phyloP scores from a whole-genome alignment of 2,888 invertebrate species.

The Caenorhabditis sp. region DNA sequence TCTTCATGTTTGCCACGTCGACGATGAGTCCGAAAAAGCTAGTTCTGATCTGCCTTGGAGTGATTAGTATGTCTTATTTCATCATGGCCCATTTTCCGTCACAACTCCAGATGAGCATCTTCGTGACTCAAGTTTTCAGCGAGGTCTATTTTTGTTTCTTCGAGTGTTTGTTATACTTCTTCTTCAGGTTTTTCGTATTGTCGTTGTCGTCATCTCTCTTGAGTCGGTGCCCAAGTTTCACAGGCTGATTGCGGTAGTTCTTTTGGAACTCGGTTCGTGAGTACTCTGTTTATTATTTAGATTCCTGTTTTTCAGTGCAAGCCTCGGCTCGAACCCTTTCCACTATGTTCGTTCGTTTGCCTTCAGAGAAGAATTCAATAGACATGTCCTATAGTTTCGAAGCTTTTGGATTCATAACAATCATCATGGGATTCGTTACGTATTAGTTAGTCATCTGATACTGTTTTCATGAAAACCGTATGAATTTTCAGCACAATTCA shows the following conservation, averaged over 20 bases:
- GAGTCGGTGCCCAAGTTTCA: constrained; percentile 53
- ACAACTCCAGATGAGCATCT: constrained; percentile 42
- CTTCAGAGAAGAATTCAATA: constrained; percentile 23
- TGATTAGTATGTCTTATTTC: constrained; percentile 24
- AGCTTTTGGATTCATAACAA: constrained; percentile 31
- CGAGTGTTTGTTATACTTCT: too few species aligned
- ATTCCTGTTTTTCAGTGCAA: constrained; percentile 6
- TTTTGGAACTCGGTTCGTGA: constrained; percentile 26
- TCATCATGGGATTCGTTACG: constrained; percentile 18
- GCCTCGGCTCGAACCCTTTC: neutral
- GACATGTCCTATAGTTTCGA: constrained; percentile 33
- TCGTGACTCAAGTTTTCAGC: constrained; percentile 27
- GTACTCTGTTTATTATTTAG: too few species aligned
- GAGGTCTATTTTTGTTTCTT: too few species aligned
- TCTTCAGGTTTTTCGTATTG: constrained; percentile 36
- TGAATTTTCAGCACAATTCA: constrained; percentile 47
- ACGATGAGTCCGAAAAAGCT: constrained; percentile 30
- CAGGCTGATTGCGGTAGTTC: constrained; percentile 30
- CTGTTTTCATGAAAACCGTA: neutral
- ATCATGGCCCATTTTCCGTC: constrained; percentile 40
- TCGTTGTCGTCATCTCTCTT: constrained; percentile 12
- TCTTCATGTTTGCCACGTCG: constrained; percentile 41
- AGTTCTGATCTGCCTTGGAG: constrained; percentile 8
- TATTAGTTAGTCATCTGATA: constrained; percentile 48
- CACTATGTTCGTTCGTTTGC: constrained; percentile 21